Evolutionary conservation across 2,797 vertebrate species (phyloP), one percentile per base, ranked within the genome.

Genomic region (Aulostomus chinensis): DNA sequence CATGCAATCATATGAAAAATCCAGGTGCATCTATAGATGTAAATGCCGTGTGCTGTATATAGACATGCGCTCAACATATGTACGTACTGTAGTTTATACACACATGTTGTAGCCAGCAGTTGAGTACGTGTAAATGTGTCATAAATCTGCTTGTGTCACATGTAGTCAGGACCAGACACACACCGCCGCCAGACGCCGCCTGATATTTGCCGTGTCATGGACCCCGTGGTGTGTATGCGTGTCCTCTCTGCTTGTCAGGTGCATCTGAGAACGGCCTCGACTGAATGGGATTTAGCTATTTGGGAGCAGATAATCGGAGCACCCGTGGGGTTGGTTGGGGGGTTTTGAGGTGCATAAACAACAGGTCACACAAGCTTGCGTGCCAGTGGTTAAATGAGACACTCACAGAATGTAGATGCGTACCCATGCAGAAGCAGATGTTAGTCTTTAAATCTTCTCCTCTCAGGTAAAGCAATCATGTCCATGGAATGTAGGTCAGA

Each of bases 401-500:
- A 51, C 26, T 34, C 45, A 60, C 13, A 17, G 28, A 10, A 43
- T 68, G 29, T 38, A 35, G 51, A 16, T 4, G 0, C 9, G 43
- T 9, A 53, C 69, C 64, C 40, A 74, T 4, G 33, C 7, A 47
- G 53, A 69, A 52, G 71, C 82, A 80, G 62, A 58, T 76, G 80
- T 79, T 77, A 54, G 57, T 41, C 22, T 83, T 86, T 86, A 79
- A 56, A 71, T 50, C 46, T 34, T 58, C 64, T 80, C 32, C 41
- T 61, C 54, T 76, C 81, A 86, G 84, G 85, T 89, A 88, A 81
- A 81, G 68, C 24, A 28, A 73, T 73, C 73, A 74, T 18, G 1
- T 22, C 60, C 34, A 2, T 58, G 73, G 80, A 86, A 88, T 86
- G 73, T 84, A 82, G 80, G 76, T 83, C 84, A 77, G 65, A 63